These are phyloP conservation scores for Lasioglossum albipes DNA, from an alignment of 1,140 invertebrate species.

Conservation along the genomic window DNA sequence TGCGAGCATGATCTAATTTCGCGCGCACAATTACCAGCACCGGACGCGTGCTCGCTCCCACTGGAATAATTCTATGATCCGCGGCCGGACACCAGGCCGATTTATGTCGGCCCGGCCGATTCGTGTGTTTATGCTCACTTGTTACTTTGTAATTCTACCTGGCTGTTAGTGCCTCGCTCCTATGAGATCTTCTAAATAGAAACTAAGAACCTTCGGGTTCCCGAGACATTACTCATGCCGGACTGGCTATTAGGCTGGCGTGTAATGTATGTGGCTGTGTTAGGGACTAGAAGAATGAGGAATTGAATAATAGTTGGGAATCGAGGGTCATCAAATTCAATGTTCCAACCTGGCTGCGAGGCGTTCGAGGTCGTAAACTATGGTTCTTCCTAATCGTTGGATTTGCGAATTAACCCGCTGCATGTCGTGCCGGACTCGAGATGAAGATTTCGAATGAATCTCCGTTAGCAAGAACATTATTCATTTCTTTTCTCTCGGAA, in stretches of 20 bases:
- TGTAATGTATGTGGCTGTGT: neutral
- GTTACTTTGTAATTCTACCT: constrained; percentile 26
- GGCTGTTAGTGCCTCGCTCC: neutral
- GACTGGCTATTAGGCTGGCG: constrained; percentile 1
- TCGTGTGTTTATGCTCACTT: constrained; percentile 23
- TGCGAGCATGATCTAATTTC: constrained; percentile 24
- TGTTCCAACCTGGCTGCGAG: too few species aligned
- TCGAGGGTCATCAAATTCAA: neutral
- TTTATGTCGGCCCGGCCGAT: constrained; percentile 20
- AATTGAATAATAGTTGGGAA: neutral
- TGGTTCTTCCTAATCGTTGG: too few species aligned
- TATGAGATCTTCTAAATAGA: constrained; percentile 39
- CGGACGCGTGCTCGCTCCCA: neutral
- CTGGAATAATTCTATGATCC: constrained; percentile 17
- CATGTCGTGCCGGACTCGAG: too few species aligned
- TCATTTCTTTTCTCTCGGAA: too few species aligned
- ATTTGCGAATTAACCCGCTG: too few species aligned
- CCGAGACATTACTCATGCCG: constrained; percentile 7
- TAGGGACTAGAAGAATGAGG: neutral
- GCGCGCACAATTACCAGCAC: neutral
- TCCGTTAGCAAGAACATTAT: too few species aligned
- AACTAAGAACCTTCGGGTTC: constrained; percentile 24
- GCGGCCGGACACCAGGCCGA: neutral
- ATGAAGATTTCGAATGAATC: too few species aligned
- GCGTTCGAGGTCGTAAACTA: too few species aligned